Percentiles rank a stretch among this genome's conserved stretches.
Evolutionary conservation across 2,797 vertebrate genomes (phyloP).

Genomic region (Argentina silus): DNA sequence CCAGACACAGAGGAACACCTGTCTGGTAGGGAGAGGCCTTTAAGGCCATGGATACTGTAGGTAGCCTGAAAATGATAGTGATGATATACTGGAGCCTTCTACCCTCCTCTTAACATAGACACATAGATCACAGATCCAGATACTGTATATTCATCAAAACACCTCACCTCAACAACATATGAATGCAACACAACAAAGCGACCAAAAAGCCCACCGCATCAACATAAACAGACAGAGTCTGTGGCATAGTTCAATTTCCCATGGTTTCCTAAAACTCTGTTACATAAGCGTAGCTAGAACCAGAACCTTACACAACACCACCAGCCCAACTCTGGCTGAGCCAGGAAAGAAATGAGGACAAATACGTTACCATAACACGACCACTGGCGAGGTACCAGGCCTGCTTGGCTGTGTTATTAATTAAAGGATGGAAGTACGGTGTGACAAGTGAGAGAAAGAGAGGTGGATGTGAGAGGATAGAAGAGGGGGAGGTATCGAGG

Average conservation of each 20-base stretch:
- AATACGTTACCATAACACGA: neutral
- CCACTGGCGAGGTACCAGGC: neutral
- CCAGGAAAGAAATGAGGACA: constrained; percentile 21
- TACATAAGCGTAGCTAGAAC: neutral
- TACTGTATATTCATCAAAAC: neutral
- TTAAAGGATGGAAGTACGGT: neutral
- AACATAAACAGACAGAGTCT: neutral
- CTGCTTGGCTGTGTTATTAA: neutral
- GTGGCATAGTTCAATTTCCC: neutral
- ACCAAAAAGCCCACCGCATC: neutral
- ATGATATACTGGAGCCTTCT: neutral
- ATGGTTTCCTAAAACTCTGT: neutral
- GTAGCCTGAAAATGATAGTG: neutral
- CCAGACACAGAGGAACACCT: constrained; percentile 23
- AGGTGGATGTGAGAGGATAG: neutral
- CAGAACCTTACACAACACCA: constrained; percentile 10
- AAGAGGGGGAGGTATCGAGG: no score
- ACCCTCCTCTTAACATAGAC: neutral
- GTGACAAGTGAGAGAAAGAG: neutral
- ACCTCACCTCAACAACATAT: neutral
- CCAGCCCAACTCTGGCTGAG: constrained; percentile 7
- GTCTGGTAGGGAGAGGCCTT: constrained; percentile 21
- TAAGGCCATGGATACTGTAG: constrained; percentile 2
- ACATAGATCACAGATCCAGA: neutral
- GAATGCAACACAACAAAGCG: neutral